These are phyloP conservation scores for Papilio protenor DNA, from an alignment of 2,888 invertebrate genomes.

Conservation along the genomic window DNA sequence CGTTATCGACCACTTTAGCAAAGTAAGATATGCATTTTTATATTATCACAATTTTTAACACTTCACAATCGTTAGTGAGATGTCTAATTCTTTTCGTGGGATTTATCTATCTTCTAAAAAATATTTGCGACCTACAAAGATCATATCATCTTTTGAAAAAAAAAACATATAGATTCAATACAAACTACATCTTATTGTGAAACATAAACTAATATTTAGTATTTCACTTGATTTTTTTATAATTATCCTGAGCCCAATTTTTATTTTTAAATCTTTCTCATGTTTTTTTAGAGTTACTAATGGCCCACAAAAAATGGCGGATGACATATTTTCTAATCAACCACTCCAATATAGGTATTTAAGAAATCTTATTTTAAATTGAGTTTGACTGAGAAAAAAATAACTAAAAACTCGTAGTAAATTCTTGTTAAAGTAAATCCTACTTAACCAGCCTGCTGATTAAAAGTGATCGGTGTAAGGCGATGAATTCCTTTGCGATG, in stretches of 20 bases:
- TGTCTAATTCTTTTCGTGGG: slow-evolving; percentile 29
- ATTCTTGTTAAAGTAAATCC: slow-evolving; percentile 34
- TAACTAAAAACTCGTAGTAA: slow-evolving; percentile 2
- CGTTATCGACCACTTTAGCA: slow-evolving; percentile 79
- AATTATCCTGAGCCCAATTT: not conserved
- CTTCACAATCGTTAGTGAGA: slow-evolving; percentile 68
- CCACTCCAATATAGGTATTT: not conserved
- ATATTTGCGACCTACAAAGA: not conserved
- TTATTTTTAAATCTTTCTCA: not conserved
- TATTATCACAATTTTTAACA: slow-evolving; percentile 77
- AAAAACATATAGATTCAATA: not conserved
- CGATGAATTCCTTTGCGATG: slow-evolving; percentile 30
- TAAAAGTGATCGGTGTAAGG: slow-evolving; percentile 37
- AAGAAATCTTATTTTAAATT: not conserved
- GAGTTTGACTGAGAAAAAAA: not conserved
- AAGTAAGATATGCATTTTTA: slow-evolving; percentile 65
- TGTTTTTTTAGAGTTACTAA: too few species aligned
- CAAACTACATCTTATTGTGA: not conserved
- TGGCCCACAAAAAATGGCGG: too few species aligned
- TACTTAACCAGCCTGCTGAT: slow-evolving; percentile 35
- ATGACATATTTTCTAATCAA: too few species aligned
- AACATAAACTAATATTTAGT: not conserved
- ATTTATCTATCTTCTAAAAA: slow-evolving; percentile 8
- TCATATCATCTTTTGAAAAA: not conserved
- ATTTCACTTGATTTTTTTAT: not conserved